phyloP scores from a whole-genome alignment of 2,797 vertebrate species.

The Malurus splendens region DNA sequence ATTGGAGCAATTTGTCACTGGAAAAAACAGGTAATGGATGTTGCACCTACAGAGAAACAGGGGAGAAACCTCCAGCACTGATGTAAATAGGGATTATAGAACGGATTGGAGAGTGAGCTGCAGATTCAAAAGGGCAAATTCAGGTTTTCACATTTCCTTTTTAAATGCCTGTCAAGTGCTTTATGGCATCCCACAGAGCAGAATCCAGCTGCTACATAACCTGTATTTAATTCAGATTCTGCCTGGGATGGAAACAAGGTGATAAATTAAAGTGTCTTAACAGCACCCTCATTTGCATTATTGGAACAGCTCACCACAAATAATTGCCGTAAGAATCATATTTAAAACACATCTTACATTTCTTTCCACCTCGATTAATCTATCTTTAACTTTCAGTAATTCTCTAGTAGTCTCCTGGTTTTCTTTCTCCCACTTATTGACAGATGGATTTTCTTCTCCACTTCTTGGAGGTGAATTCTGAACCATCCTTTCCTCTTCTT shows the following conservation, averaged over 20 bases:
- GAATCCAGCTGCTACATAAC: neutral
- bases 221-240: neutral
- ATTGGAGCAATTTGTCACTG: neutral
- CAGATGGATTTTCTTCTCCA: conserved; percentile 75
- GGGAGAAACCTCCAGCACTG: neutral
- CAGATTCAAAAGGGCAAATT: neutral
- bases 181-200: neutral
- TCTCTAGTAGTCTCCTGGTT: conserved; percentile 94
- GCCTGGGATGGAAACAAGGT: neutral
- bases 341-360: conserved; percentile 79
- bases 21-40: neutral
- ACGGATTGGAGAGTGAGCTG: neutral
- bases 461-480: conserved; percentile 84
- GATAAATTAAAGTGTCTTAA: neutral
- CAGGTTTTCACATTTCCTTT: neutral
- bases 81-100: neutral
- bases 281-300: neutral
- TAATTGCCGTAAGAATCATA: neutral
- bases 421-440: conserved; percentile 92
- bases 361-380: conserved; percentile 96
- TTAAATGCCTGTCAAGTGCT: neutral
- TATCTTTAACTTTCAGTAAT: conserved; percentile 93
- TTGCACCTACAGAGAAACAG: neutral
- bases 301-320: neutral
- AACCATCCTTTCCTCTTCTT: conserved; percentile 93